Evolutionary conservation across 2,888 invertebrate species (phyloP), one percentile per base, ranked within the genome.

Genomic region (Plutella xylostella): DNA sequence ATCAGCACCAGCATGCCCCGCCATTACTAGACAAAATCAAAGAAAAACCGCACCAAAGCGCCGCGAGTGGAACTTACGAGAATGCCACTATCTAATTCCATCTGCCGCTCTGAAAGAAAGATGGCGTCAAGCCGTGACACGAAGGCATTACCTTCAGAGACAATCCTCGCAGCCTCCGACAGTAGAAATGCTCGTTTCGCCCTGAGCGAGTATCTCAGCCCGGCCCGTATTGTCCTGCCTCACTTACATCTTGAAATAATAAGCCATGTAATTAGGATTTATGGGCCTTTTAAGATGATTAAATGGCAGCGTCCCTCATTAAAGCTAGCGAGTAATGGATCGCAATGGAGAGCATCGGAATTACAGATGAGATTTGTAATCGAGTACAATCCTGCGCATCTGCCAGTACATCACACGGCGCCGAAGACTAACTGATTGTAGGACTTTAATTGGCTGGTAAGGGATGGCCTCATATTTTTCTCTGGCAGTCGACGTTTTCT

Each of bases 201-300:
- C 47, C 46, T 48, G 54, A 55, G 53, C 55, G 56, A 57, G 60
- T 57, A 70, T 66, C 63, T 68, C 60, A 69, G 58, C 51, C 30
- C 18, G 52, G 56, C 53, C 60, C 57, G 64, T 68, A 73, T 73
- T 72, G 71, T 72, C 64, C 73, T 72, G 72, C 71, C 55, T 56
- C 30, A 45, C 57, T 64, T 65, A 69, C 68, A 62, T 63, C 65
- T 73, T 62, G 68, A 76, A 76, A 76, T 78, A 77, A 79, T 77
- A 78, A 76, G 77, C 68, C 63, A 54, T 71, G 69, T 77, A 77
- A 78, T 77, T 74, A 74, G 71, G 66, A 79, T 79, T 78, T 77
- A 79, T 72, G 64, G 63, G 55, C 62, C 68, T 66, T 71, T 75
- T 69, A 68, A 65, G 65, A 75, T 73, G 74, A 77, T 74, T 73